Evolutionary conservation across 2,888 invertebrate genomes (phyloP).

Genomic region (Gastracanthus pulcherrimus): DNA sequence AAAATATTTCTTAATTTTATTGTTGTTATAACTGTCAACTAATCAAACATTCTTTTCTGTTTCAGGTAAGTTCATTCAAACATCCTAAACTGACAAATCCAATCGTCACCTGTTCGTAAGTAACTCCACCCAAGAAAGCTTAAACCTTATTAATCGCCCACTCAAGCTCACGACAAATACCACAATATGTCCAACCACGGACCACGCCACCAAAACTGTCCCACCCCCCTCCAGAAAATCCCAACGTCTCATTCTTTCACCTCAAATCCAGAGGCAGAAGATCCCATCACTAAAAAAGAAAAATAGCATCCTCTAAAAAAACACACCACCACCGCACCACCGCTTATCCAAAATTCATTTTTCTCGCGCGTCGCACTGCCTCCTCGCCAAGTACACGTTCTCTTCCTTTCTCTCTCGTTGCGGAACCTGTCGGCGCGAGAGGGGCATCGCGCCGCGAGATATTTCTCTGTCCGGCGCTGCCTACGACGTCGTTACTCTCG

Average conservation of each 20-base stretch:
- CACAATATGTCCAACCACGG: not conserved
- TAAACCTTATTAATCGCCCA: not conserved
- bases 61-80: constrained; percentile 35
- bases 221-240: not conserved
- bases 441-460: constrained; percentile 28
- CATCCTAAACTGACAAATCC: not conserved
- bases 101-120: not conserved
- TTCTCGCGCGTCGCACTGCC: constrained; percentile 7
- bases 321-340: not conserved
- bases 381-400: not conserved
- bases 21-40: not conserved
- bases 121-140: not conserved
- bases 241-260: not conserved
- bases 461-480: constrained; percentile 50
- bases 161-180: not conserved
- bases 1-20: not conserved
- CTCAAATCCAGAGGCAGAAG: not conserved
- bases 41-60: constrained; percentile 12
- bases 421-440: constrained; percentile 45
- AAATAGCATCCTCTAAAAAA: not conserved
- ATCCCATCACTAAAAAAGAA: not conserved
- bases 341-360: constrained; percentile 53
- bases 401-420: too few relatives aligned
- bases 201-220: not conserved
- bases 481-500: constrained; percentile 52